A percentile compares a stretch with the other conserved stretches of the same genome.
phyloP scores from a whole-genome alignment of 2,797 vertebrate genomes.

The Mycteria americana region DNA sequence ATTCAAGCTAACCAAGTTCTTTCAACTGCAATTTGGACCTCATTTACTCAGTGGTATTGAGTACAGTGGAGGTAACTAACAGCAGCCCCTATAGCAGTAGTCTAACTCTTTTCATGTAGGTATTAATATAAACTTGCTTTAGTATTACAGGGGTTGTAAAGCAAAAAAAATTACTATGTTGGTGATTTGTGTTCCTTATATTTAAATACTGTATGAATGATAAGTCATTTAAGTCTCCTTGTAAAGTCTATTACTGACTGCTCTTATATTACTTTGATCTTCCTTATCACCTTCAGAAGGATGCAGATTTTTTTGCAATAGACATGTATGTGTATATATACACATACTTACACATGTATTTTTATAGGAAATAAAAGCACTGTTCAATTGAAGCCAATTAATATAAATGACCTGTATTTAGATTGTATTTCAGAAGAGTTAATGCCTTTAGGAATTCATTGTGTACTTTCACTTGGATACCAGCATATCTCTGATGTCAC shows the following conservation, averaged over 20 bases:
- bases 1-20: constrained; percentile 23
- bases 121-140: neutral
- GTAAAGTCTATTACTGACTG: neutral
- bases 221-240: neutral
- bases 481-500: neutral
- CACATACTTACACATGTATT: neutral
- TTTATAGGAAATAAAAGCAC: neutral
- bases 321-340: neutral
- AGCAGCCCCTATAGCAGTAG: constrained; percentile 10
- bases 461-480: neutral
- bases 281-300: neutral
- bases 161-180: neutral
- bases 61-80: constrained; percentile 3
- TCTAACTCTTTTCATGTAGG: constrained; percentile 17
- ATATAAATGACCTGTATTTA: neutral
- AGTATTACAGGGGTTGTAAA: neutral
- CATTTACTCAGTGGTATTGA: neutral
- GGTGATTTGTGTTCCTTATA: neutral
- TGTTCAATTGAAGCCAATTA: neutral
- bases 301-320: neutral
- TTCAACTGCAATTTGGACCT: constrained; percentile 28
- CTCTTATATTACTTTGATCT: neutral
- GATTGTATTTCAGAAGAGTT: neutral
- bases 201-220: neutral
- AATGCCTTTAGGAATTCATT: neutral